phyloP scores from a whole-genome alignment of 2,113 vertebrate genomes.

The Callospermophilus lateralis region DNA sequence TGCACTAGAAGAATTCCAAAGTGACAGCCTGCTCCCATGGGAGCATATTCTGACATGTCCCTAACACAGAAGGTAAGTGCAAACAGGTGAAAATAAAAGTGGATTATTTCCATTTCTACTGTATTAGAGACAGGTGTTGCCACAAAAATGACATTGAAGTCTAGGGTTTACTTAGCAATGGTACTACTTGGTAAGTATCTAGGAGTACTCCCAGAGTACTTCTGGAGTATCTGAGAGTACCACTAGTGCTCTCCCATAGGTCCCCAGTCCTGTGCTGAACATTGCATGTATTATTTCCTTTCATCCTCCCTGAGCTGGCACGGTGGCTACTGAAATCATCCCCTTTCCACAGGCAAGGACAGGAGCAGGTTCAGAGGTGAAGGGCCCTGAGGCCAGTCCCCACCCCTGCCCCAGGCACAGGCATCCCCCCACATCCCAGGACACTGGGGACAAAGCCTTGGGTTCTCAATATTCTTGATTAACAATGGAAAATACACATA shows the following conservation, averaged over 20 bases:
- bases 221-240: not conserved
- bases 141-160: too few relatives aligned
- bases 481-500: not conserved
- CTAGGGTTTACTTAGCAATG: not conserved
- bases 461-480: not conserved
- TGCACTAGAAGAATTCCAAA: not conserved
- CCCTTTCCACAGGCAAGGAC: not conserved
- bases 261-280: not conserved
- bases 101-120: too few relatives aligned
- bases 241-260: accelerated
- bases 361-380: not conserved
- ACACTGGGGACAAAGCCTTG: not conserved
- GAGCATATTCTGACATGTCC: not conserved
- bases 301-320: too few relatives aligned
- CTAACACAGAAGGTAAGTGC: not conserved
- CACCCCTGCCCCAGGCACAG: too few relatives aligned
- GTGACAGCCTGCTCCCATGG: too few relatives aligned
- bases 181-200: too few relatives aligned
- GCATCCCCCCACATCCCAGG: accelerated
- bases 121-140: not conserved
- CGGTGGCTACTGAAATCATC: accelerated
- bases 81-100: not conserved
- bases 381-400: accelerated
- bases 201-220: not conserved
- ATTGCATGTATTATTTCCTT: not conserved